Evolutionary conservation across 2,888 invertebrate species (phyloP).

Genomic region (Campoplex nolae): DNA sequence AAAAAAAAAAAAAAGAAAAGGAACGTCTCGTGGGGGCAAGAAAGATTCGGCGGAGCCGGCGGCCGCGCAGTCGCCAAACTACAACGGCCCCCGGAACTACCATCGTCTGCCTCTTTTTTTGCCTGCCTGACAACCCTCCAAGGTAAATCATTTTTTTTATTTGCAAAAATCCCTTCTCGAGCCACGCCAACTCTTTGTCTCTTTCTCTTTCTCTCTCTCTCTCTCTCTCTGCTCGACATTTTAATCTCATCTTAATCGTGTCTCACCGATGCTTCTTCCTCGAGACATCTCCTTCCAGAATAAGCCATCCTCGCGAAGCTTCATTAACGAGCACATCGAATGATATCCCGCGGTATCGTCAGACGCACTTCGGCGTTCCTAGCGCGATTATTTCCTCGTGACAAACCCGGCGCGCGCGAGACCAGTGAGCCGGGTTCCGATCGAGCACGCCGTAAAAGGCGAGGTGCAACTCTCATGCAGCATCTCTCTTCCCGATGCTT

Average conservation of each 20-base stretch:
- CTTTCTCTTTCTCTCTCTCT: conserved; percentile 16
- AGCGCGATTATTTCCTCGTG: conserved; percentile 45
- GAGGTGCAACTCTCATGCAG: conserved; percentile 67
- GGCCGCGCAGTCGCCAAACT: conserved; percentile 80
- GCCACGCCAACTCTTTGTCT: background rate
- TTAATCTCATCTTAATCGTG: conserved; percentile 13
- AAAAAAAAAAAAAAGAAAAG: background rate
- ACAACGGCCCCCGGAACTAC: conserved; percentile 78
- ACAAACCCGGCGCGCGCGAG: conserved; percentile 50
- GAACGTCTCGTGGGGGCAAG: conserved; percentile 21
- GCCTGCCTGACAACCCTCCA: conserved; percentile 76
- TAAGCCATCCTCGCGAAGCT: conserved; percentile 14
- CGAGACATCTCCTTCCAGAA: conserved; percentile 11
- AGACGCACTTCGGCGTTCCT: conserved; percentile 24
- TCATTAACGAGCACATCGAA: conserved; percentile 18
- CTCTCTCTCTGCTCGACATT: background rate
- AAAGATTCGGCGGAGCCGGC: conserved; percentile 66
- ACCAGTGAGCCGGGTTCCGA: conserved; percentile 60
- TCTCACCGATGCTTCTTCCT: background rate
- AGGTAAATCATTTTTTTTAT: conserved; percentile 76
- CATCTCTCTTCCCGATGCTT: conserved; percentile 12
- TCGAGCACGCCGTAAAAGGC: conserved; percentile 72
- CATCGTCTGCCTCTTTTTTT: conserved; percentile 69
- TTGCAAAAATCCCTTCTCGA: conserved; percentile 36
- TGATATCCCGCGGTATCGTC: conserved; percentile 26